Evolutionary conservation across 2,888 invertebrate species (phyloP), one percentile per base, ranked within the genome.

Genomic region (Xylophagus ater): DNA sequence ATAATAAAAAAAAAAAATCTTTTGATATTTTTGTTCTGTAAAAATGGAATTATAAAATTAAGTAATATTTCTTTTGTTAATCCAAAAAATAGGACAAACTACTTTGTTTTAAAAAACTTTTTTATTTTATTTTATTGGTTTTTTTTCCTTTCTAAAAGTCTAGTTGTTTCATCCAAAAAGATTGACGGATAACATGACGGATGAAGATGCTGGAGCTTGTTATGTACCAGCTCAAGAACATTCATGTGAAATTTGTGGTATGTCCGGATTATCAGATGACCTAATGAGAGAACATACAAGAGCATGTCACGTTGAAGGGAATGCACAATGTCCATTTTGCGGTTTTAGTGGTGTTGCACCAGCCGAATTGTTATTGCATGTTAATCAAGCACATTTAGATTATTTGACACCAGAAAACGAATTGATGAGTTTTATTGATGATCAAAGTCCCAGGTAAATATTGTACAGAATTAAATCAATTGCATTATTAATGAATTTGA

Each of bases 211-310:
- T 23, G 49, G 40, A 12, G 46, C 47, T 6, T 48, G 47, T 36
- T 48, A 47, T 37, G 42, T 49, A 40, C 41, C 49, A 26, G 40
- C 44, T 12, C 47, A 48, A 40, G 47, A 48, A 32, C 51, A 77
- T 59, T 74, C 79, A 38, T 88, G 87, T 65, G 84, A 87, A 65
- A 81, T 87, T 46, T 88, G 88, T 60, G 86, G 86, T n/a, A 73
- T 80, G 47, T 83, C 84, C 52, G 82, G 82, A 14, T 70, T 87
- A 44, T 77, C 76, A 42, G 83, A 83, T 57, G 82, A 82, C 45
- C 76, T 81, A 49, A 81, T 87, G 76, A 68, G 84, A 45, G 70
- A 76, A 14, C 88, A 88, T 60, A 84, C 85, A 43, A 70, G 81
- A 39, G 72, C 80, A 31, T 80, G 77, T 49, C 87, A 87, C 58